Conservation (phyloP, 2,113 vertebrate genomes). For the Pangasianodon gigas region DNA sequence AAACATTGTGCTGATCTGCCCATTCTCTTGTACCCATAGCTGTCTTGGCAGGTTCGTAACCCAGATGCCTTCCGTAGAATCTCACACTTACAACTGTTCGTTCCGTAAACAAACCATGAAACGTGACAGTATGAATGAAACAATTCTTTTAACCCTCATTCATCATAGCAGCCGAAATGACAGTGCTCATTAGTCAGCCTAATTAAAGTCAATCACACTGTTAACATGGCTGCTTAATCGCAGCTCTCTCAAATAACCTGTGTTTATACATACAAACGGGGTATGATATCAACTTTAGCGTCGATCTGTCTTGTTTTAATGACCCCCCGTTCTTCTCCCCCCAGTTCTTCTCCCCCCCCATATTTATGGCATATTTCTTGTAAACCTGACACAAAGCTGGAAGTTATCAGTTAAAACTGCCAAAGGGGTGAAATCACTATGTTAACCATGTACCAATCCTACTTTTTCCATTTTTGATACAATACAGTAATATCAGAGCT, state of each 20-base stretch:
- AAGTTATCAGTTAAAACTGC: neutral
- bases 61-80: constrained; percentile 33
- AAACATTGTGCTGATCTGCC: neutral
- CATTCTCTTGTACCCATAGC: neutral
- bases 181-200: constrained; percentile 38
- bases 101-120: constrained; percentile 6
- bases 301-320: constrained; percentile 50
- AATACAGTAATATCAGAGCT: neutral
- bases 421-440: neutral
- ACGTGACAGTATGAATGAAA: constrained; percentile 15
- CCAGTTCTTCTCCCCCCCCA: too few relatives aligned
- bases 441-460: neutral
- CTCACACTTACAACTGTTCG: constrained; percentile 27
- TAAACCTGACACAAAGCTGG: constrained; percentile 55
- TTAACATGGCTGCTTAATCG: constrained; percentile 41
- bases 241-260: constrained; percentile 28
- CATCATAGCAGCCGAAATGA: constrained; percentile 26
- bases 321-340: too few relatives aligned
- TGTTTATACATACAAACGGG: constrained; percentile 50
- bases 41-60: constrained; percentile 3
- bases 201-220: constrained; percentile 53
- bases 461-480: neutral
- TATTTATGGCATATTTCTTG: constrained; percentile 54
- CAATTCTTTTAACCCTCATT: constrained; percentile 12
- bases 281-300: constrained; percentile 48